Percentiles rank a stretch among this genome's conserved stretches.
These are phyloP conservation scores for Uloborus plumipes DNA, from an alignment of 2,888 invertebrate species.

Conservation along the genomic window DNA sequence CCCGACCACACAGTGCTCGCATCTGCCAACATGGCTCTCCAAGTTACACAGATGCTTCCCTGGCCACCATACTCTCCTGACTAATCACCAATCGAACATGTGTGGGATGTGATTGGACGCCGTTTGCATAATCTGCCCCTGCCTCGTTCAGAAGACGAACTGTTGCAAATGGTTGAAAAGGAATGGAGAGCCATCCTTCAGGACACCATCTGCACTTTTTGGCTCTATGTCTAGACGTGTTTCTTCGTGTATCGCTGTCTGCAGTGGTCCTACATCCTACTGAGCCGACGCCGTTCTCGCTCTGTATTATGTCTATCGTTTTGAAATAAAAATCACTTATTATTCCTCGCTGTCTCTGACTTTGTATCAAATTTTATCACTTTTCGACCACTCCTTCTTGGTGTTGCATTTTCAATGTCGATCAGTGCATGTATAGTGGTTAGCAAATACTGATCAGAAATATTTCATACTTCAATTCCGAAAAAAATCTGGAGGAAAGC, in stretches of 20 bases:
- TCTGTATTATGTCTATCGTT: neutral
- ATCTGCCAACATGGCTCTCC: neutral
- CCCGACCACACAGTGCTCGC: conserved; percentile 10
- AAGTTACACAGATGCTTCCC: neutral
- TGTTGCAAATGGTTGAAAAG: neutral
- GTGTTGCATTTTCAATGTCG: too few species aligned
- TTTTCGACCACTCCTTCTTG: too few species aligned
- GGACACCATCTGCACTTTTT: neutral
- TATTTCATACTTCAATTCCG: too few species aligned
- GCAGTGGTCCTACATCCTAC: neutral
- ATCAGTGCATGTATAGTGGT: too few species aligned
- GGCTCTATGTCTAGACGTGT: neutral
- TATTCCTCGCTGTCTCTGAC: too few species aligned
- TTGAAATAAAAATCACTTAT: neutral
- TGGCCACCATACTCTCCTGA: neutral
- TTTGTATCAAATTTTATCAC: too few species aligned
- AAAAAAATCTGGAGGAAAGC: too few species aligned
- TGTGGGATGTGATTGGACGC: neutral
- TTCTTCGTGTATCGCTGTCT: neutral
- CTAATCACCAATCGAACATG: neutral
- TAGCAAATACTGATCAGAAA: too few species aligned
- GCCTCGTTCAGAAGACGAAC: neutral
- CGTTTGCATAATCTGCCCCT: neutral
- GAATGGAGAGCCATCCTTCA: neutral
- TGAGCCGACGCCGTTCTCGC: conserved; percentile 1